Conservation (phyloP, 2,113 vertebrate genomes). For the Misgurnus anguillicaudatus region DNA sequence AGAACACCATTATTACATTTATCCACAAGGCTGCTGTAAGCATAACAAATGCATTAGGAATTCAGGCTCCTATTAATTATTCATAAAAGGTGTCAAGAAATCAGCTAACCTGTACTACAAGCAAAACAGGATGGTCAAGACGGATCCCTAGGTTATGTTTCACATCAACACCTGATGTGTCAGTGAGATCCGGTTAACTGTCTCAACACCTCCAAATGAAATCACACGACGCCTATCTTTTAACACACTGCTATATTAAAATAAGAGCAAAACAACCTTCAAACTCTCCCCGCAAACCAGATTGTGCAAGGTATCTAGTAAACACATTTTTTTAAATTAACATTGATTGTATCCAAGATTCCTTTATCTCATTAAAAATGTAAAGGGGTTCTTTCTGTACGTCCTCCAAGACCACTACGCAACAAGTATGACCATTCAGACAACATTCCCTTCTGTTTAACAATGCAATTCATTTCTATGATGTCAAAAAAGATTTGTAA, state of each 20-base stretch:
- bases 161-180: constrained; percentile 58
- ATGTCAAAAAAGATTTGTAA: background rate
- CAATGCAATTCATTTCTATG: background rate
- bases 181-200: constrained; percentile 22
- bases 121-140: background rate
- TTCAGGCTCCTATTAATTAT: constrained; percentile 57
- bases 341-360: too few relatives aligned
- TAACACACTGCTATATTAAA: background rate
- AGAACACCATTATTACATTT: background rate
- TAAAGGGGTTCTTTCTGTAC: too few relatives aligned
- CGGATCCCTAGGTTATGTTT: constrained; percentile 53
- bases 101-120: constrained; percentile 1
- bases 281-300: too few relatives aligned
- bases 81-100: constrained; percentile 47
- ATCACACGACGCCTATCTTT: background rate
- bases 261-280: background rate
- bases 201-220: constrained; percentile 30
- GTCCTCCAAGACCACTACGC: too few relatives aligned
- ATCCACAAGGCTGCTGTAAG: background rate
- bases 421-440: too few relatives aligned
- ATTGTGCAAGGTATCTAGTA: too few relatives aligned
- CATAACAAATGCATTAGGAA: background rate
- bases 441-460: background rate
- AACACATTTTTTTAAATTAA: too few relatives aligned
- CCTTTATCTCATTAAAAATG: background rate